Conservation (phyloP, 2,888 invertebrate genomes). For the Parthenolecanium corni region DNA sequence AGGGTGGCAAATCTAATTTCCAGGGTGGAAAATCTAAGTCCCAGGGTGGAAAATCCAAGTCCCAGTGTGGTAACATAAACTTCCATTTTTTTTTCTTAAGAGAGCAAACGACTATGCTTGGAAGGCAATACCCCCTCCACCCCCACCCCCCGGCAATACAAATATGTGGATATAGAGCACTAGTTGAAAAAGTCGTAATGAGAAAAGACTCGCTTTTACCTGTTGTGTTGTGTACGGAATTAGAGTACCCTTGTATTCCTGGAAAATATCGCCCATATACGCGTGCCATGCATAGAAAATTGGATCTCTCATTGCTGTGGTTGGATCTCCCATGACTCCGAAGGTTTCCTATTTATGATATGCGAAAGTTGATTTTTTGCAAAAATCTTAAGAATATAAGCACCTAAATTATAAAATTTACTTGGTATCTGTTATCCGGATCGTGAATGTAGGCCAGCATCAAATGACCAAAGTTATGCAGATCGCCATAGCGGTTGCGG, state of each 20-base stretch:
- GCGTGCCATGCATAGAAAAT: slow-evolving; percentile 78
- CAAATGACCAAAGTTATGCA: slow-evolving; percentile 72
- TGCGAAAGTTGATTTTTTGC: too few species aligned
- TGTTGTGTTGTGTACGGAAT: slow-evolving; percentile 50
- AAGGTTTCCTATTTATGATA: slow-evolving; percentile 52
- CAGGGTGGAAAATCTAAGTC: too few species aligned
- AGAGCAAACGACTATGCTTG: too few species aligned
- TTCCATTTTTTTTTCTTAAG: too few species aligned
- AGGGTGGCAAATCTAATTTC: too few species aligned
- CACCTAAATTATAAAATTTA: not conserved
- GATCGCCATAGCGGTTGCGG: slow-evolving; percentile 56
- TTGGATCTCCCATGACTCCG: slow-evolving; percentile 70
- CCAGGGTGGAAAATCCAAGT: too few species aligned
- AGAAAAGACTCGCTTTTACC: slow-evolving; percentile 39
- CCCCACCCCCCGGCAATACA: too few species aligned
- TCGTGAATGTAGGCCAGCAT: slow-evolving; percentile 65
- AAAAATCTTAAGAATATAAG: too few species aligned
- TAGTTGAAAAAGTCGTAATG: not conserved
- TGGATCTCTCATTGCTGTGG: slow-evolving; percentile 78
- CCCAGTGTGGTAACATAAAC: too few species aligned
- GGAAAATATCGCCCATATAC: slow-evolving; percentile 65
- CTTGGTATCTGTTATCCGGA: slow-evolving; percentile 45
- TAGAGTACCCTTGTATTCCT: slow-evolving; percentile 57
- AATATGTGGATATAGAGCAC: too few species aligned
- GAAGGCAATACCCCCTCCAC: too few species aligned